Base-by-base conservation (phyloP, 2,113 vertebrate species). In the Polypterus senegalus region DNA sequence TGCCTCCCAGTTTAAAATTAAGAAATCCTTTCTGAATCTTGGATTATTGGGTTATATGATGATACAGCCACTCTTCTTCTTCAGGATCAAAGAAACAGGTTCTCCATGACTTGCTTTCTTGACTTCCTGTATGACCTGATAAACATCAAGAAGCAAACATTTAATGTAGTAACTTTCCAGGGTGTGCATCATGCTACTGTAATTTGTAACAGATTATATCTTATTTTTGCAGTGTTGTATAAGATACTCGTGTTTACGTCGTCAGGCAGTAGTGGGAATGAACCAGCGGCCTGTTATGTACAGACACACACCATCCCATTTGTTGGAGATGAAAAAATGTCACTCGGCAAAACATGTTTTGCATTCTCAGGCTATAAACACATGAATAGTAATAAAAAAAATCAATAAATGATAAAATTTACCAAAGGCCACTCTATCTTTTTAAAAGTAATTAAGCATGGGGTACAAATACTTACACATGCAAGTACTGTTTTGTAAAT, bases 51-150 rank as follows among this genome's bases (percentile, higher is more conserved):
- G 7, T 53, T 61, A 63, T 54, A 52, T 47, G 9, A 68, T 46
- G 45, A 56, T 49, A 46, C 63, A 68, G 5, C 43, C 3, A 54
- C 57, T 48, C 3, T 61, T 49, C 45, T 70, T 69, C 60, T 60
- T 63, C 5, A 10, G 58, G 4, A 70, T 52, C 6, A 63, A 67
- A 46, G 64, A 3, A 7, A 43, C 9, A 3, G 7, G 1, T 9
- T 46, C 46, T 46, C 63, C 70, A 3, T 52, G n/a, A 7, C 48
- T 58, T 7, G 10, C 60, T 62, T 63, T 6, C 54, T 11, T 67
- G 59, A 76, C 58, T 49, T 7, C 49, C 43, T 65, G 7, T 7
- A 60, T 47, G 7, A 77, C 5, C 79, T 82, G 67, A 45, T 49
- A 63, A 2, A 47, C 7, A 64, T 46, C 62, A 3, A 63, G 6